phyloP scores from a whole-genome alignment of 2,888 invertebrate genomes.

The Meiosimyza decipiens region DNA sequence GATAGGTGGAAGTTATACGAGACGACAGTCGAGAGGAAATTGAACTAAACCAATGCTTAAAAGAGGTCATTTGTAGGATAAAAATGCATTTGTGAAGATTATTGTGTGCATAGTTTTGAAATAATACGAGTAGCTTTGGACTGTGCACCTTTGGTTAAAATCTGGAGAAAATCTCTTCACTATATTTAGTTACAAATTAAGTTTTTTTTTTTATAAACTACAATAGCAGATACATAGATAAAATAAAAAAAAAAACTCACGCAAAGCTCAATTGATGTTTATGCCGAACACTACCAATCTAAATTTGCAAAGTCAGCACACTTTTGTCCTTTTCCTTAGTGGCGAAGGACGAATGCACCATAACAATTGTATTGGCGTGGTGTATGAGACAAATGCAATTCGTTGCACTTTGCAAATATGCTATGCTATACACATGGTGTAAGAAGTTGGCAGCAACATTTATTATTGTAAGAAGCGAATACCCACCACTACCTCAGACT shows the following conservation, averaged over 20 bases:
- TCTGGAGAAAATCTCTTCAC: too few relatives aligned
- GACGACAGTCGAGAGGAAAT: slow-evolving; percentile 1
- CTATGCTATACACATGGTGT: background rate
- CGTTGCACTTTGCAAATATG: slow-evolving; percentile 25
- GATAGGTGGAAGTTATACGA: background rate
- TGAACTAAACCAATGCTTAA: slow-evolving; percentile 3
- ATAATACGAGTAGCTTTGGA: too few relatives aligned
- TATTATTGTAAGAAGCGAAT: background rate
- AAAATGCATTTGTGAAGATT: background rate
- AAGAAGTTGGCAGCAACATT: background rate
- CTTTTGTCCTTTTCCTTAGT: slow-evolving; percentile 18
- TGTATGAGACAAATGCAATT: slow-evolving; percentile 22
- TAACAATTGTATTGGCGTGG: background rate
- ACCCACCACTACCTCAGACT: background rate
- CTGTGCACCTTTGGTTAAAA: too few relatives aligned
- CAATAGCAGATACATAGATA: too few relatives aligned
- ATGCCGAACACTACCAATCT: too few relatives aligned
- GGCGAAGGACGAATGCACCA: slow-evolving; percentile 21
- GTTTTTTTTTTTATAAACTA: too few relatives aligned
- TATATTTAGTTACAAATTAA: too few relatives aligned
- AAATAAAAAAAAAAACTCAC: too few relatives aligned
- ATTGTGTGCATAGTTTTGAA: too few relatives aligned
- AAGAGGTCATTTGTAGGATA: slow-evolving; percentile 31
- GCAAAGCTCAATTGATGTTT: too few relatives aligned
- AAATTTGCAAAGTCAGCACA: background rate